Evolutionary conservation across 2,797 vertebrate species (phyloP), one percentile per base, ranked within the genome.

Genomic region (Mycteria americana): DNA sequence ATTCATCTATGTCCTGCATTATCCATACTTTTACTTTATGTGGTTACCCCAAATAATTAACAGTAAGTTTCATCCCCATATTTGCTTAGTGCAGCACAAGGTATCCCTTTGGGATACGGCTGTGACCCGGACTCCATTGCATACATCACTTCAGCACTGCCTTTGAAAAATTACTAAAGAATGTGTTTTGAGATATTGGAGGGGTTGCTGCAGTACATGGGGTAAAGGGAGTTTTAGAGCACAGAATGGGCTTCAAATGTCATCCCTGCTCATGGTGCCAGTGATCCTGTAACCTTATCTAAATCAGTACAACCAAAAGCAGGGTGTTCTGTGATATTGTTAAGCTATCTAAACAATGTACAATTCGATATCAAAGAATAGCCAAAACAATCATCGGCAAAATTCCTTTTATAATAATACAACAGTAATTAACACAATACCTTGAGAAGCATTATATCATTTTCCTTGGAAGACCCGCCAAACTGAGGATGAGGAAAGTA

Each of bases 401-500:
- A 83, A 83, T 50, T 89, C 13, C 18, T 77, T 80, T 81, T 62
- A 45, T 64, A 93, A 77, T 79, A 82, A 67, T 18, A 46, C 8
- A 77, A 22, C 8, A 56, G 7, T 41, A 88, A 83, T 88, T 89
- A 83, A 60, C 68, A 87, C 28, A 79, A 45, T 77, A 93, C 39
- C 83, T 92, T 82, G 31, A 93, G 50, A 3, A 96, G 30, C 60
- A 87, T 72, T 37, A 33, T 87, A 73, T 70, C 53, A 60, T 85
- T 92, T 45, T 67, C 35, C 23, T 2, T 18, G 37, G 77, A 72
- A 92, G 14, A 6, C 0, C 0, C 0, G 28, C 4, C 6, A 92
- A n/a, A 91, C 4, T 31, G 8, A 13, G 11, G 30, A 59, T 72
- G 13, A 59, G 18, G 17, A 81, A 91, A 78, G 25, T 7, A 28